Conservation (phyloP, 2,797 vertebrate genomes). For the Numenius phaeopus region DNA sequence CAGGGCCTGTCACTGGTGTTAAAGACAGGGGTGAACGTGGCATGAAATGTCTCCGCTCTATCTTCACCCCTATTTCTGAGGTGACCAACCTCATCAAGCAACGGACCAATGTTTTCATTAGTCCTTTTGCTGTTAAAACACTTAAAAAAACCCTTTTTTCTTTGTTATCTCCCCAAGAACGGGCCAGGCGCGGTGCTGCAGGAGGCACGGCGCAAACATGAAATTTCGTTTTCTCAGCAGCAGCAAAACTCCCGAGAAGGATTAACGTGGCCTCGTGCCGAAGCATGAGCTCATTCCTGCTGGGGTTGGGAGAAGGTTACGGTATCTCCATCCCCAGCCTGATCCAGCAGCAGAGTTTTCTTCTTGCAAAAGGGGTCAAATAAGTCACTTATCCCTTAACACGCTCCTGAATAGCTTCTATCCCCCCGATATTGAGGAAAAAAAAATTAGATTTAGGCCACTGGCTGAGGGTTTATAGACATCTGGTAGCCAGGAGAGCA, state of each 20-base stretch:
- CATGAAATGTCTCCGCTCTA: neutral
- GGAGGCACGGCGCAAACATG: neutral
- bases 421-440: fast-evolving
- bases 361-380: neutral
- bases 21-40: neutral
- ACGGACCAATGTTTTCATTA: neutral
- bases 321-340: neutral
- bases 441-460: neutral
- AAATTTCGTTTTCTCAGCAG: neutral
- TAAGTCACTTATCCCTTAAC: neutral
- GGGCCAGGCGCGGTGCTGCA: neutral
- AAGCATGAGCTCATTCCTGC: neutral
- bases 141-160: fast-evolving
- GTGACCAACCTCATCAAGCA: neutral
- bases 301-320: neutral
- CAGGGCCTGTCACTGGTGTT: too few species aligned
- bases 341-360: neutral
- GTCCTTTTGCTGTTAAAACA: neutral
- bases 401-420: neutral
- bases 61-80: neutral
- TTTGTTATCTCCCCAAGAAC: neutral
- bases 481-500: neutral
- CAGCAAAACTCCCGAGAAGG: neutral
- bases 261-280: neutral
- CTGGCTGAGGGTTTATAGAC: neutral